Evolutionary conservation across 2,888 invertebrate species (phyloP), one percentile per base, ranked within the genome.

Genomic region (Gari tellinella): DNA sequence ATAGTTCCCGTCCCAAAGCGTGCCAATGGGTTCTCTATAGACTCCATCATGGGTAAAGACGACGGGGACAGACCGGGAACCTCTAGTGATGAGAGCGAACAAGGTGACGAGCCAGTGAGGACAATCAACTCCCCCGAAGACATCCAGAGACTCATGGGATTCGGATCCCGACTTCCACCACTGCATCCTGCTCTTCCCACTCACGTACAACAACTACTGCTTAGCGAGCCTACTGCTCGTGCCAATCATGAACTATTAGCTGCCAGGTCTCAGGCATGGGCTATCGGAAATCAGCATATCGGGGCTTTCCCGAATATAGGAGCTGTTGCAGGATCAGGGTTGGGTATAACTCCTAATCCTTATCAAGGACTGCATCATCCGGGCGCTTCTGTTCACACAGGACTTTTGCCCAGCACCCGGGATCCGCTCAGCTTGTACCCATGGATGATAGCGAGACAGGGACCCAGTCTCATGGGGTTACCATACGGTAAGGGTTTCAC

Each of bases 1-100:
- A 41, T 76, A 1, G 46, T 72, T 15, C 76, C 76, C n/a, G 46
- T 76, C 12, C 70, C 76, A 14, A 76, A 72, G 26, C 26, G 72
- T 19, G 38, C 60, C n/a, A 46, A 70, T 60, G 76, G 67, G 37
- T 76, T 76, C 51, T 72, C 76, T 37, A 76, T 76, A n/a, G 76
- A 70, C 21, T 76, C 76, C 25, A 63, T 76, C 15, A 76, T 76
- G 67, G 31, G 76, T 12, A 55, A 60, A 14, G 68, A 73, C 25
- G 63, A 64, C 14, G 40, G 25, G 4, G 62, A 62, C 15, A 40
- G 63, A 37, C 45, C 51, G 17, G 45, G 51, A 3, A 45, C 65
- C 2, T 70, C 76, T 23, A 52, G 62, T 21, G 76, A 76, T n/a
- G 76, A 76, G 5, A 76, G 76, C 45, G 76, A 76, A 25, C 53